Percentiles rank a stretch among this genome's conserved stretches.
phyloP scores from a whole-genome alignment of 1,140 invertebrate species.

The Pogonognathellus flavescens region DNA sequence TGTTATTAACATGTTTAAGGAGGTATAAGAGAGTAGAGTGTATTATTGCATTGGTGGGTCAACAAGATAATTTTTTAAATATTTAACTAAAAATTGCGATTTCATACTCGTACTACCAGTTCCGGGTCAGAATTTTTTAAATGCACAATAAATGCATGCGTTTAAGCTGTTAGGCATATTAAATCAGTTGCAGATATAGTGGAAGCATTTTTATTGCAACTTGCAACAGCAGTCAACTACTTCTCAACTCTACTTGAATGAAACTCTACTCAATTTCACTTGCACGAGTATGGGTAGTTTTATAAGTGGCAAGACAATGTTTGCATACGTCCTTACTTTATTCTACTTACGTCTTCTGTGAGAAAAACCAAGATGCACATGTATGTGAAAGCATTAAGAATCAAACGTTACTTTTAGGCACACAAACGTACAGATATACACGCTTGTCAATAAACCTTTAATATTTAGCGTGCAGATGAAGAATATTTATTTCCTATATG shows the following conservation, averaged over 20 bases:
- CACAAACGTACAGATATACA: not conserved
- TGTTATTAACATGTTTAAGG: no score
- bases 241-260: not conserved
- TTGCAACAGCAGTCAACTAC: no score
- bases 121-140: conserved; percentile 18
- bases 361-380: not conserved
- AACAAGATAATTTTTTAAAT: not conserved
- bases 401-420: no score
- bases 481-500: not conserved
- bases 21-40: no score
- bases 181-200: not conserved
- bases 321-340: not conserved
- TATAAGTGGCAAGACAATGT: not conserved
- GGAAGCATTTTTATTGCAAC: no score
- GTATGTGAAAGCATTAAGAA: conserved; percentile 7
- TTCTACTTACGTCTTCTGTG: not conserved
- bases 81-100: no score
- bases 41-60: not conserved
- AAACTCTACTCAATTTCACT: conserved; percentile 18
- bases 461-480: not conserved
- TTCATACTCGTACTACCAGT: not conserved
- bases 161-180: not conserved
- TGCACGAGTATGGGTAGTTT: not conserved
- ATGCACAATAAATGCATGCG: conserved; percentile 3
- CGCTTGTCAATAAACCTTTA: conserved; percentile 17